Evolutionary conservation across 92 coral and sea anemone genomes (phyloP), one percentile per base, ranked within the genome.

Genomic region (Epizoanthus stellaris): DNA sequence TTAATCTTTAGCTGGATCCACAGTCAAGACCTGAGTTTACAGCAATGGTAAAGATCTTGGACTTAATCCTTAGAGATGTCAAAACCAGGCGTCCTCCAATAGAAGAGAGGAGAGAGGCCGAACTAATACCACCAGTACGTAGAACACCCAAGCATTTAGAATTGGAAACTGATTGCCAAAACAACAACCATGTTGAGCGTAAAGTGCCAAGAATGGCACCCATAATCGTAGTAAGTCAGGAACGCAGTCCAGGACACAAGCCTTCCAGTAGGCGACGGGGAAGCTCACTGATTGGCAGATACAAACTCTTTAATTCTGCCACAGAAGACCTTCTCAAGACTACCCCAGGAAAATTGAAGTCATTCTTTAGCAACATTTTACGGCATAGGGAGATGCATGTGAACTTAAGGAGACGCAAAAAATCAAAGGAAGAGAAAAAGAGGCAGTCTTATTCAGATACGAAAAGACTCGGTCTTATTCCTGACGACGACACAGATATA

Each of bases 311-410:
- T 71, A 88, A 91, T 70, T 75, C 90, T n/a, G 92, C 89, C 12
- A 97, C 99, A 21, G 99, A 97, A 11, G 99, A 97, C 74, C 88
- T 97, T 21, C 85, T 97, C 36, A 94, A 91, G 70, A 92, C 84
- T 61, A 97, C 98, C 14, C 99, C 99, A 38, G 89, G 97, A 62
- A 97, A 93, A 83, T 58, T 97, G 71, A 95, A 87, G 80, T 89
- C 93, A 25, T 97, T 97, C 85, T 97, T 97, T 82, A 93, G 90
- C 81, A 89, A 93, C 10, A 93, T 95, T 16, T 75, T 97, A 14
- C 98, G 94, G 60, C 67, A 62, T 70, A 79, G 83, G 20, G 83
- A 79, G 53, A 79, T 79, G 72, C 73, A 79, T 79, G 72, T 42
- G 9, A 30, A 62, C 25, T 17, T 77, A 12, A 45, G 73, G 25